Percentiles rank a stretch among this genome's conserved stretches.
These are phyloP conservation scores for Holothuria scabra DNA, from an alignment of 53 echinoderm and acorn worm species.

Conservation along the genomic window DNA sequence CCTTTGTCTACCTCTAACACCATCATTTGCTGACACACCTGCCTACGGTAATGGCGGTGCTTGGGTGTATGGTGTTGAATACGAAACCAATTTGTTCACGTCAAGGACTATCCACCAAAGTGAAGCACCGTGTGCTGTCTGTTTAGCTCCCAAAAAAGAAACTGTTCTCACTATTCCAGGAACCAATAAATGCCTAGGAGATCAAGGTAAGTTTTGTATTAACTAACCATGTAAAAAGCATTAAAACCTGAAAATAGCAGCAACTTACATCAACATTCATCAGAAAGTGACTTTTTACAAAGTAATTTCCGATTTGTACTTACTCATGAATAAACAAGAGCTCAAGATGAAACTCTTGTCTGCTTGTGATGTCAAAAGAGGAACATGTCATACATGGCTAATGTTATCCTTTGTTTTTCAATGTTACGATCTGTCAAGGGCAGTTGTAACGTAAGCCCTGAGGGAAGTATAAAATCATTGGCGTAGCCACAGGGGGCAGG, in stretches of 20 bases:
- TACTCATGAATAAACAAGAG: too few species aligned
- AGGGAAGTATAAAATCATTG: too few species aligned
- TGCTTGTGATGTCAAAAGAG: too few species aligned
- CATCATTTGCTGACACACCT: constrained; percentile 37
- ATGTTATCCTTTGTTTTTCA: too few species aligned
- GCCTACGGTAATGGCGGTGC: constrained; percentile 7
- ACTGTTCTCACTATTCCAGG: constrained; percentile 8
- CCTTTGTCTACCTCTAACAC: constrained; percentile 21
- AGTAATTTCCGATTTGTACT: too few species aligned
- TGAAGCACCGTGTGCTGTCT: constrained; percentile 34
- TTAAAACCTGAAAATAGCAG: neutral
- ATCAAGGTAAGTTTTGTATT: neutral
- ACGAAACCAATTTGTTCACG: neutral
- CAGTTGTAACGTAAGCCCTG: too few species aligned
- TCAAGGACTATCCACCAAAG: neutral
- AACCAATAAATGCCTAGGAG: neutral
- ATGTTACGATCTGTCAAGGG: too few species aligned
- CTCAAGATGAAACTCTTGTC: too few species aligned
- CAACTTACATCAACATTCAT: too few species aligned
- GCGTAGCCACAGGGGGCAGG: too few species aligned
- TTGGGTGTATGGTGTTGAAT: constrained; percentile 22
- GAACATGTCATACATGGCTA: too few species aligned
- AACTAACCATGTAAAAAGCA: neutral
- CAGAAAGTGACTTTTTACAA: too few species aligned
- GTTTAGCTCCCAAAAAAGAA: constrained; percentile 3